These are phyloP conservation scores for Osedax frankpressi DNA, from an alignment of 2,888 invertebrate species.

Conservation along the genomic window DNA sequence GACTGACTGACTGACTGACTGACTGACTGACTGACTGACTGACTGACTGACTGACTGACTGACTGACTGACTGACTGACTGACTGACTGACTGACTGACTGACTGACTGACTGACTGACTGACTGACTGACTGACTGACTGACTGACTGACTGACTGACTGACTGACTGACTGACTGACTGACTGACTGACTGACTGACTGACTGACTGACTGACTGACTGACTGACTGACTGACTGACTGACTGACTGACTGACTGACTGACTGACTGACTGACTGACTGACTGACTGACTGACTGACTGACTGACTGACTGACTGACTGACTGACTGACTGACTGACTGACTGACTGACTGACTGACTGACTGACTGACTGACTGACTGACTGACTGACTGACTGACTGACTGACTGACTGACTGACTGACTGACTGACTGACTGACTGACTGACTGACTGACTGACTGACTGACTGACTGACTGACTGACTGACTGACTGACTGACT, in stretches of 20 bases:
- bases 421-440: slow-evolving; percentile 21
- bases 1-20: background rate
- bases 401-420: slow-evolving; percentile 22
- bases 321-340: no score
- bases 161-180: background rate
- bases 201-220: background rate
- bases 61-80: background rate
- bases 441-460: slow-evolving; percentile 21
- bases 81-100: background rate
- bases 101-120: background rate
- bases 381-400: slow-evolving; percentile 3
- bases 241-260: background rate
- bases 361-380: slow-evolving; percentile 13
- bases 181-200: background rate
- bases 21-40: background rate
- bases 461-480: slow-evolving; percentile 17
- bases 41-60: background rate
- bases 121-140: background rate
- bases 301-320: no score
- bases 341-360: background rate
- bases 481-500: slow-evolving; percentile 16
- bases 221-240: background rate
- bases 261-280: background rate
- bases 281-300: slow-evolving; percentile 2
- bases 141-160: background rate